A percentile compares a stretch with the other conserved stretches of the same genome.
These are phyloP conservation scores for Lamellibrachia satsuma DNA, from an alignment of 2,888 invertebrate species.

Conservation along the genomic window DNA sequence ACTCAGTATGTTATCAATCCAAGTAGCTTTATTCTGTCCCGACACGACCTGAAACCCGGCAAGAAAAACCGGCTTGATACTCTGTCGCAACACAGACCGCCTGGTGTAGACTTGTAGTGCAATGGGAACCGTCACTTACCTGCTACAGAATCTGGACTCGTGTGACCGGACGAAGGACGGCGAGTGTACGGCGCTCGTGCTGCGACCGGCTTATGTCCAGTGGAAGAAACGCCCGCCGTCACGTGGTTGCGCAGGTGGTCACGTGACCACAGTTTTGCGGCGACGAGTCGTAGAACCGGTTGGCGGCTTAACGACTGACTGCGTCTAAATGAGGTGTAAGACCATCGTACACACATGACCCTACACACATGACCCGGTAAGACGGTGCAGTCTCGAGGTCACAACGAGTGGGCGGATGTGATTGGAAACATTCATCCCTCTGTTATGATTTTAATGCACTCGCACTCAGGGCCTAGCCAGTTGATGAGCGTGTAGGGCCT, in stretches of 20 bases:
- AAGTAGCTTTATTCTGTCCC: background rate
- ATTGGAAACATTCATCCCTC: background rate
- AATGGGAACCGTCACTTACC: background rate
- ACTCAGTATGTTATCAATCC: background rate
- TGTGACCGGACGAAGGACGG: background rate
- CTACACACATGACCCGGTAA: background rate
- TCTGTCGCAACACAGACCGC: background rate
- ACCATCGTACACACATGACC: background rate
- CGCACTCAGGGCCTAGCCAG: too few species aligned
- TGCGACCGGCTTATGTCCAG: background rate
- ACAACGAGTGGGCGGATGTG: background rate
- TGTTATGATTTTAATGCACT: too few species aligned
- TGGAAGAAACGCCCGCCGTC: background rate
- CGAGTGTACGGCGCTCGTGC: background rate
- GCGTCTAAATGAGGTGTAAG: background rate
- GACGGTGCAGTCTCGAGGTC: background rate
- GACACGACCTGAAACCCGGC: background rate
- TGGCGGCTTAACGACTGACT: background rate
- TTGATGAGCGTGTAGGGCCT: too few species aligned
- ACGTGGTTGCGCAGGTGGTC: conserved; percentile 2
- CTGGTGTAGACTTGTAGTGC: background rate
- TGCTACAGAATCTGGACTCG: background rate
- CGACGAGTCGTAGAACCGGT: background rate
- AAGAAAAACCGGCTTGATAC: background rate
- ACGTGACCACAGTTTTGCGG: background rate